Evolutionary conservation across 2,113 vertebrate genomes (phyloP).

Genomic region (Corythoichthys haematopterus): DNA sequence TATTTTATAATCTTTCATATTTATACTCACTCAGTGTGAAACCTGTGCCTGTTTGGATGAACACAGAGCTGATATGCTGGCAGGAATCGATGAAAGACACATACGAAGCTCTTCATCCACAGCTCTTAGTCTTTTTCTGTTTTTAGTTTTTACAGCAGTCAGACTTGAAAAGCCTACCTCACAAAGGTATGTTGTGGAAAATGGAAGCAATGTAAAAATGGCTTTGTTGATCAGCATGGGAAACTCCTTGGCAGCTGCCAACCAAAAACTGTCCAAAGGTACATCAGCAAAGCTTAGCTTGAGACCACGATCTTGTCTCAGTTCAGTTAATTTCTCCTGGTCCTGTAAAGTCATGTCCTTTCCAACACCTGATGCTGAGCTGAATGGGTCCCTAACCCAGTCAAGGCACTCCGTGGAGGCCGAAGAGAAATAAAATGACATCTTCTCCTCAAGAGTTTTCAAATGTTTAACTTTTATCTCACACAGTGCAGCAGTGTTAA

Average conservation of each 20-base stretch:
- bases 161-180: too few relatives aligned
- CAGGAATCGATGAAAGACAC: too few relatives aligned
- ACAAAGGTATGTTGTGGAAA: too few relatives aligned
- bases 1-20: too few relatives aligned
- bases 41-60: too few relatives aligned
- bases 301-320: slow-evolving; percentile 19
- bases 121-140: too few relatives aligned
- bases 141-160: too few relatives aligned
- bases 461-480: not conserved
- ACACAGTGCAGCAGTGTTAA: slow-evolving; percentile 9
- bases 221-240: slow-evolving; percentile 11
- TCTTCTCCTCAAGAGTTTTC: not conserved
- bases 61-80: too few relatives aligned
- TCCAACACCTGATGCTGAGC: too few relatives aligned
- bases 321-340: slow-evolving; percentile 34
- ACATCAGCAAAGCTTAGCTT: slow-evolving; percentile 29
- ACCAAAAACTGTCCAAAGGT: slow-evolving; percentile 26
- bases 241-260: slow-evolving; percentile 10
- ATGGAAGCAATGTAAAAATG: not conserved
- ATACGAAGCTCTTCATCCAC: too few relatives aligned
- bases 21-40: too few relatives aligned
- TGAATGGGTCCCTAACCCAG: slow-evolving; percentile 17
- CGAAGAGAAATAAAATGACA: not conserved
- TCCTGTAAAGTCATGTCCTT: too few relatives aligned
- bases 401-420: slow-evolving; percentile 1